Evolutionary conservation across 2,797 vertebrate genomes (phyloP).

Genomic region (Sebastes kiyomatsui): DNA sequence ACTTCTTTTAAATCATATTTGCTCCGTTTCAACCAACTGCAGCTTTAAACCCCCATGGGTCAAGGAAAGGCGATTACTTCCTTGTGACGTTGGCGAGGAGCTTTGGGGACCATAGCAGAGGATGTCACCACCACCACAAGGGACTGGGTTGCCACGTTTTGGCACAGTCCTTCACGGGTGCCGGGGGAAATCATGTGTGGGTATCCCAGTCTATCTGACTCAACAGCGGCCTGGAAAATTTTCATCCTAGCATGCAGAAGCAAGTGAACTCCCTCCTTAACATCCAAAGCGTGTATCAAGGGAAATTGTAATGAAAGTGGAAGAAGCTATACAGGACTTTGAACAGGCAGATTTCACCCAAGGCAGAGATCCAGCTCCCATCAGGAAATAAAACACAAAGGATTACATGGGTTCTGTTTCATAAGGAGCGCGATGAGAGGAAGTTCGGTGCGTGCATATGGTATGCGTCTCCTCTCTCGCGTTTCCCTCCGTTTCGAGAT

Average conservation of each 20-base stretch:
- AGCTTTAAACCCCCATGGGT: constrained; percentile 2
- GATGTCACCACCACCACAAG: background rate
- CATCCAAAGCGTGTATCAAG: constrained; percentile 30
- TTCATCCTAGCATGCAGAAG: background rate
- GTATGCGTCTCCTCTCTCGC: background rate
- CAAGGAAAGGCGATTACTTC: constrained; percentile 21
- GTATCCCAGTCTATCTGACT: background rate
- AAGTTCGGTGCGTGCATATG: background rate
- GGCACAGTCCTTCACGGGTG: background rate
- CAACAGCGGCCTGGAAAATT: constrained; percentile 4
- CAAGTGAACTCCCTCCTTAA: constrained; percentile 11
- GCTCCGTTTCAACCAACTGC: too few species aligned
- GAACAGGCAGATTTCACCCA: constrained; percentile 20
- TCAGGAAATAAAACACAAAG: constrained; percentile 39
- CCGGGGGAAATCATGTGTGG: constrained; percentile 39
- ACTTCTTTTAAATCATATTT: too few species aligned
- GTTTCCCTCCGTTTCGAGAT: constrained; percentile 4
- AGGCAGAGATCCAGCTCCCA: constrained; percentile 24
- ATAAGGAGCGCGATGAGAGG: constrained; percentile 14
- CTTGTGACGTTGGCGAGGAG: background rate
- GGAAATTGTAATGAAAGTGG: constrained; percentile 30
- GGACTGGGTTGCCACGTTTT: constrained; percentile 6
- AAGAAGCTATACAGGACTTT: constrained; percentile 11
- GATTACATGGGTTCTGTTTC: constrained; percentile 35
- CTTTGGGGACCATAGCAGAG: background rate